These are phyloP conservation scores for Melanerpes formicivorus DNA, from an alignment of 2,113 vertebrate species.

Conservation along the genomic window DNA sequence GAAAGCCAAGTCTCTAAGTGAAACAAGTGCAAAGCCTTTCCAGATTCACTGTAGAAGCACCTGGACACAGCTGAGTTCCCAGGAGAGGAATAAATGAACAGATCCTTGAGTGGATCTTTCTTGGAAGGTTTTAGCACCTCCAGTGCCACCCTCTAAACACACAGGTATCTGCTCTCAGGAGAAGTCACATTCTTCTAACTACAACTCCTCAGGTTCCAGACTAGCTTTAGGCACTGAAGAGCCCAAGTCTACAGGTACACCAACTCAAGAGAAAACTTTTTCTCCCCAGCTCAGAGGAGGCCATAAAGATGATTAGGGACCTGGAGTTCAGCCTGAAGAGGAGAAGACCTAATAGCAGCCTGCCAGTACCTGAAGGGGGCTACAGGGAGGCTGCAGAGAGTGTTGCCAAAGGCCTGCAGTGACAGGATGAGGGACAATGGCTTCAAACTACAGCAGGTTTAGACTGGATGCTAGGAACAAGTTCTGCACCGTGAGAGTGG, in stretches of 20 bases:
- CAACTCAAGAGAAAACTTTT: neutral
- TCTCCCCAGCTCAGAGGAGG: neutral
- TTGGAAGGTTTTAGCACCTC: neutral
- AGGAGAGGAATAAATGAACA: neutral
- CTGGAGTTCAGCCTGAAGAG: too few relatives aligned
- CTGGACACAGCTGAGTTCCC: neutral
- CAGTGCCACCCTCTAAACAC: neutral
- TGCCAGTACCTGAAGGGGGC: too few relatives aligned
- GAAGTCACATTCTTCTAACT: too few relatives aligned
- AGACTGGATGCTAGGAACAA: too few relatives aligned
- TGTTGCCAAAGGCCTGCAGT: too few relatives aligned
- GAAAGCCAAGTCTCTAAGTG: neutral
- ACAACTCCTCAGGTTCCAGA: neutral
- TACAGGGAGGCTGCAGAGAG: too few relatives aligned
- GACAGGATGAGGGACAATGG: too few relatives aligned
- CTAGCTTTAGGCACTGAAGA: neutral
- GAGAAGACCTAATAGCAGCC: too few relatives aligned
- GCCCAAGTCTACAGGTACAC: neutral
- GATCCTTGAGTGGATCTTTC: neutral
- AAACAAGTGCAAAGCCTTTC: neutral
- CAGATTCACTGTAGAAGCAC: neutral
- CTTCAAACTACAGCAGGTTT: too few relatives aligned
- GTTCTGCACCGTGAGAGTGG: too few relatives aligned
- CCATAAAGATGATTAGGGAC: too few relatives aligned
- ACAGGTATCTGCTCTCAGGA: too few relatives aligned